Evolutionary conservation across 2,888 invertebrate genomes (phyloP), one percentile per base, ranked within the genome.

Genomic region (Xylocampa areola): DNA sequence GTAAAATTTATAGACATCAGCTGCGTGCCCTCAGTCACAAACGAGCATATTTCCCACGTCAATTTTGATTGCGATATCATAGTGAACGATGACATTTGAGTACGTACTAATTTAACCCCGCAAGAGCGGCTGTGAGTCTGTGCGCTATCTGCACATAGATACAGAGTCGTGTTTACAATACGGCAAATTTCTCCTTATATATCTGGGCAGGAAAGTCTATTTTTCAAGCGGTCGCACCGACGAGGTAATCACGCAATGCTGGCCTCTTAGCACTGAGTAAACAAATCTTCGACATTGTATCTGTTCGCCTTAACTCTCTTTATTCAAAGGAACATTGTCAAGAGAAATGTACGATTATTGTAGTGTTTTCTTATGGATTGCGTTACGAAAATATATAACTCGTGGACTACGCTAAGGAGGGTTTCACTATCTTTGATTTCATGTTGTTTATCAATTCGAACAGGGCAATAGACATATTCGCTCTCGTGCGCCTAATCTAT

Each of bases 281-380:
- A 92, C 92, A 91, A 92, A 91, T 92, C 92, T 92, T 89, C 87
- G 86, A 91, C 92, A 92, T 91, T 90, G 91, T 92, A 91, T 91
- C 91, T 87, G 82, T 88, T 87, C 84, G 87, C 88, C 85, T 89
- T 91, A 91, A 91, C 90, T 91, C 88, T 90, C 88, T 89, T 89
- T 92, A 92, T 91, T 91, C 89, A 91, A 91, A 91, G 91, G 88
- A 91, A 91, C 90, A 87, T 91, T 91, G 92, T 92, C 92, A 91
- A 91, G 91, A 88, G 89, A 90, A 90, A 92, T 87, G 87, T 92
- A 92, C 90, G 91, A 92, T 92, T 92, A 92, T 91, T 91, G 90
- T 90, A 81, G 86, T 77, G 85, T 84, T 91, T 84, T 89, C 90
- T 90, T 90, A 89, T 90, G 92, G 91, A 91, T 91, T 89, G 89